These are phyloP conservation scores for honey bee (Apis mellifera) DNA, from an alignment of 1,140 invertebrate species.

Conservation along the genomic window Amel_HAv3.1 CM009938.2:6222501-6223000, in stretches of 20 bases:
- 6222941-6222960: slow-evolving; percentile 6
- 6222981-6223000: slow-evolving; percentile 37
- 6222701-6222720: too few relatives aligned
- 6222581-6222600: too few relatives aligned
- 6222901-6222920: slow-evolving; percentile 16
- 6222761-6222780: not conserved
- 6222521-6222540: too few relatives aligned
- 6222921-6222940: slow-evolving; percentile 33
- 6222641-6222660: too few relatives aligned
- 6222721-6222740: not conserved
- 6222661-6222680: too few relatives aligned
- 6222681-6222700: too few relatives aligned
- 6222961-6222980: slow-evolving; percentile 39
- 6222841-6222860: slow-evolving; percentile 9
- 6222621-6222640: too few relatives aligned
- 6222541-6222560: too few relatives aligned
- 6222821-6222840: not conserved
- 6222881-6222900: not conserved
- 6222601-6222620: too few relatives aligned
- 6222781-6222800: not conserved
- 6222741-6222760: not conserved
- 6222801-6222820: not conserved
- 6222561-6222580: too few relatives aligned
- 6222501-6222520: too few relatives aligned
- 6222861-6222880: not conserved